Evolutionary conservation across 2,797 vertebrate genomes (phyloP).

Genomic region (Peromyscus attwateri): DNA sequence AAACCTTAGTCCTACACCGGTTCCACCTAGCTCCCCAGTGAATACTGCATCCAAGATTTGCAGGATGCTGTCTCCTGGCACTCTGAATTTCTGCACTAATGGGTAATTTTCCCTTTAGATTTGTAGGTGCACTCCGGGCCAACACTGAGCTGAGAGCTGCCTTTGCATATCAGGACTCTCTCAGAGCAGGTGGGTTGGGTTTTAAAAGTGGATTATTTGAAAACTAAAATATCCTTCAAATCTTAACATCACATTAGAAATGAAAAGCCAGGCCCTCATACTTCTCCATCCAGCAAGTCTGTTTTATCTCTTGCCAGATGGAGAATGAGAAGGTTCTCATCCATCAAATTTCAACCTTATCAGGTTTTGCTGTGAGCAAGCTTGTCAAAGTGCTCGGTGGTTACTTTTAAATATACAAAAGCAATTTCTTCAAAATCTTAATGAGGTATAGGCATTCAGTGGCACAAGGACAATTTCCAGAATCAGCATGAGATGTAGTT

Average conservation of each 20-base stretch:
- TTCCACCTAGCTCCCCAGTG: neutral
- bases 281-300: conserved; percentile 40
- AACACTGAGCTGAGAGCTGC: neutral
- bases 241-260: conserved; percentile 69
- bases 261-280: conserved; percentile 41
- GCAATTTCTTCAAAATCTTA: conserved; percentile 70
- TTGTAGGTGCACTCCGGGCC: neutral
- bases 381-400: conserved; percentile 59
- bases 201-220: conserved; percentile 21
- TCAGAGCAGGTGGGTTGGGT: conserved; percentile 48
- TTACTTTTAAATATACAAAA: conserved; percentile 76
- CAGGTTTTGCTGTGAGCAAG: conserved; percentile 63
- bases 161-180: conserved; percentile 61
- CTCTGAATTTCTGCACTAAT: neutral
- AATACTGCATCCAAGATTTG: neutral
- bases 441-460: neutral
- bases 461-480: neutral
- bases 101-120: neutral
- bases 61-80: neutral
- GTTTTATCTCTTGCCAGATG: conserved; percentile 61
- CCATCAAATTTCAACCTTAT: conserved; percentile 62
- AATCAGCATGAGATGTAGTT: neutral
- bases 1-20: neutral
- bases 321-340: conserved; percentile 74
- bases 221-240: conserved; percentile 64